phyloP scores from a whole-genome alignment of 2,888 invertebrate genomes.

The Eledona agricola region DNA sequence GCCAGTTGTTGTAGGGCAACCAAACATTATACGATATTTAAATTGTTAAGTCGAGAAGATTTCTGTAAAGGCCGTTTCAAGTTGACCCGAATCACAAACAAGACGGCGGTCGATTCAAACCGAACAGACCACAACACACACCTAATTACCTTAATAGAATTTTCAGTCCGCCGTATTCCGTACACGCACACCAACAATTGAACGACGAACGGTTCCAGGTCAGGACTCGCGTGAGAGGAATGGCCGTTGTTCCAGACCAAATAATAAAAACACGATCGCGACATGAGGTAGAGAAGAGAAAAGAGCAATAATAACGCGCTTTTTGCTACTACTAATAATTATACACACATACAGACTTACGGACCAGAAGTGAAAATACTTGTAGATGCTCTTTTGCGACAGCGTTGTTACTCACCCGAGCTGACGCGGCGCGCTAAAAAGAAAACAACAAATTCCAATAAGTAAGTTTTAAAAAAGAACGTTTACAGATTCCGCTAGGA shows the following conservation, averaged over 20 bases:
- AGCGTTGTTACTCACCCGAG: constrained; percentile 28
- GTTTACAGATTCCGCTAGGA: constrained; percentile 3
- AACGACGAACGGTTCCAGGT: constrained; percentile 24
- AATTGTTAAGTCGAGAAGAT: too few relatives aligned
- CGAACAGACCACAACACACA: constrained; percentile 22
- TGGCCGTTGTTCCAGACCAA: constrained; percentile 17
- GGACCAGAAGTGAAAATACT: constrained; percentile 7
- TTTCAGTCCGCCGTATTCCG: constrained; percentile 12
- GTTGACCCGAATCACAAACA: constrained; percentile 17
- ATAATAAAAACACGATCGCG: constrained; percentile 12
- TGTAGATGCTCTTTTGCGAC: constrained; percentile 3
- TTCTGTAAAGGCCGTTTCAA: too few relatives aligned
- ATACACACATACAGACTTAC: constrained; percentile 18
- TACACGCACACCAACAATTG: constrained; percentile 27
- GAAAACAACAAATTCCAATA: constrained; percentile 27
- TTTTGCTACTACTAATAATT: too few relatives aligned
- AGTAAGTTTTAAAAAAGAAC: constrained; percentile 8
- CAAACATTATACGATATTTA: too few relatives aligned
- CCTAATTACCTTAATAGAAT: constrained; percentile 29
- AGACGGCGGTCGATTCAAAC: constrained; percentile 8
- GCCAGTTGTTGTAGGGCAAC: too few relatives aligned
- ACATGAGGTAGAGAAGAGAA: constrained; percentile 16
- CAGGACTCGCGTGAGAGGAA: constrained; percentile 32
- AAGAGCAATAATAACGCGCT: too few relatives aligned
- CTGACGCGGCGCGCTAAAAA: constrained; percentile 33